Evolutionary conservation across 1,140 invertebrate genomes (phyloP), one percentile per base, ranked within the genome.

Genomic region (Frieseomelitta varia): DNA sequence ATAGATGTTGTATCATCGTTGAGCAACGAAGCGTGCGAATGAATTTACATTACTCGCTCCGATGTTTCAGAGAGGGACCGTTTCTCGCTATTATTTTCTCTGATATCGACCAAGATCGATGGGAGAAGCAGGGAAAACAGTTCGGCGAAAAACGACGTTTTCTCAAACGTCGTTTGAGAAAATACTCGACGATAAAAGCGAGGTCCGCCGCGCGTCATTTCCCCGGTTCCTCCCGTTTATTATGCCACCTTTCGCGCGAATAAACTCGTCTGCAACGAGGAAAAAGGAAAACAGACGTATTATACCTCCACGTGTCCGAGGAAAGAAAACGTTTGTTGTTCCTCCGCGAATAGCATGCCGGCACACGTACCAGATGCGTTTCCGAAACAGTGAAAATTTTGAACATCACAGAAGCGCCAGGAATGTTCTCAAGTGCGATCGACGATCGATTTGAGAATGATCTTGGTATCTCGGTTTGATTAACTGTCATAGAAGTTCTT

Each of bases 171-270:
- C 39, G 39, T 47, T 47, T 47, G 39, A 0, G 39, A 47, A 47
- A 47, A 47, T 47, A 12, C 58, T 61, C 24, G 24, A n/a, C 24
- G 51, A 47, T 47, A 47, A 47, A 47, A 12, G 58, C 24, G 58
- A 12, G n/a, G 24, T 24, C 58, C 4, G 24, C 24, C 1, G 58
- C 47, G n/a, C 71, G 71, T 69, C 81, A 74, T 85, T 85, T 81
- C 75, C 34, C 58, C 30, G 17, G 34, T 12, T 30, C 1, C 17
- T 4, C 1, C n/a, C 11, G 61, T 86, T 86, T 85, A 79, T 86
- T 79, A 79, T 79, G 55, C 55, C 71, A 58, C 53, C 30, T 86
- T 58, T 24, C 39, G 39, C 24, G 55, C 39, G 71, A 56, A 85
- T 78, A 86, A 86, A 79, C 39, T 47, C 67, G 17, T 19, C 65